These are phyloP conservation scores for Caloenas nicobarica DNA, from an alignment of 2,113 vertebrate genomes.

Conservation along the genomic window DNA sequence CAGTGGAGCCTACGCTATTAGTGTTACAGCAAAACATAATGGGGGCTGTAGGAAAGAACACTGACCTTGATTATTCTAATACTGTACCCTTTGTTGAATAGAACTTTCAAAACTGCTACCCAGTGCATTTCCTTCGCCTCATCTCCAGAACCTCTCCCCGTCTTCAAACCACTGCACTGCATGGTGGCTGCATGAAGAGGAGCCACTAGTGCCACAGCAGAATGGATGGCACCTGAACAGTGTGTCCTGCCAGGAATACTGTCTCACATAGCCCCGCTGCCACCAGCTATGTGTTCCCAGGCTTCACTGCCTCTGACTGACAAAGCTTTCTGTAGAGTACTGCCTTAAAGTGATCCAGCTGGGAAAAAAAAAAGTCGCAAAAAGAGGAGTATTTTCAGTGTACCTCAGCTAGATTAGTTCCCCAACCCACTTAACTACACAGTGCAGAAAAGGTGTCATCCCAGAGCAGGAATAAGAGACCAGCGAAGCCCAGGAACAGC, in stretches of 20 bases:
- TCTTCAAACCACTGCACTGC: rapidly evolving
- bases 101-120: background rate
- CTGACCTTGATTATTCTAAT: background rate
- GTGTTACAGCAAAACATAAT: background rate
- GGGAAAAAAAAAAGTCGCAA: background rate
- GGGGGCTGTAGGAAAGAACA: background rate
- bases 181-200: background rate
- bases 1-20: rapidly evolving
- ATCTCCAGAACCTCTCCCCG: background rate
- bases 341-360: background rate
- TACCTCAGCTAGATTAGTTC: background rate
- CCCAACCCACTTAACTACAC: background rate
- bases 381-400: background rate
- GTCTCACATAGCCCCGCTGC: rapidly evolving
- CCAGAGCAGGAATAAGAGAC: background rate
- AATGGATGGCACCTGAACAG: background rate
- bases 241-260: background rate
- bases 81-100: background rate
- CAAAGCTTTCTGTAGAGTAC: background rate
- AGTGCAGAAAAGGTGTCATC: background rate
- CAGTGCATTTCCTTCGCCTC: background rate
- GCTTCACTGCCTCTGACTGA: background rate
- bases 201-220: background rate
- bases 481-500: background rate
- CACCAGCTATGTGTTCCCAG: background rate